Percentiles rank a stretch among this genome's conserved stretches.
phyloP scores from a whole-genome alignment of 2,888 invertebrate genomes.

The Oligia strigilis region DNA sequence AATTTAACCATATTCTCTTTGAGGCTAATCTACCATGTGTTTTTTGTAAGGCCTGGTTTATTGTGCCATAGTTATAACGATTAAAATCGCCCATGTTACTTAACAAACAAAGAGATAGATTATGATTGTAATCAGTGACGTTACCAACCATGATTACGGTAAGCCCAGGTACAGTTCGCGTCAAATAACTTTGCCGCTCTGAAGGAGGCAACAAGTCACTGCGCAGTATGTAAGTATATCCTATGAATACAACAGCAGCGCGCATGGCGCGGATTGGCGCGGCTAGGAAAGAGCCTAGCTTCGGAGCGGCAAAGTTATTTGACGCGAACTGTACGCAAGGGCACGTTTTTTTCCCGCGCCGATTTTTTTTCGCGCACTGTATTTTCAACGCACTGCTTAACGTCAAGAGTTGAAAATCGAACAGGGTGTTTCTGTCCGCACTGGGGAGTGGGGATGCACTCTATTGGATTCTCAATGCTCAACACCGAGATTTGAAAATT shows the following conservation, averaged over 20 bases:
- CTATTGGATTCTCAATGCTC: not conserved
- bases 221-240: too few relatives aligned
- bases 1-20: too few relatives aligned
- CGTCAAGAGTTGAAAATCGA: not conserved
- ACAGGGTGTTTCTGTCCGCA: not conserved
- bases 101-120: not conserved
- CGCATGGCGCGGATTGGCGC: too few relatives aligned
- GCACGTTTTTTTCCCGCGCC: not conserved
- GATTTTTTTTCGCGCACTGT: not conserved
- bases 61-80: not conserved
- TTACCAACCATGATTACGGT: not conserved
- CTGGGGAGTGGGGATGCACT: not conserved
- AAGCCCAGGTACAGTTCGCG: too few relatives aligned
- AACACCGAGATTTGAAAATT: not conserved
- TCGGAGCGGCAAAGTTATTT: too few relatives aligned
- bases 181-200: too few relatives aligned
- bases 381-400: not conserved
- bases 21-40: not conserved
- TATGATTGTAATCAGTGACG: not conserved
- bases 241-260: too few relatives aligned
- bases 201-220: too few relatives aligned
- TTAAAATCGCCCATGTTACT: not conserved
- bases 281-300: too few relatives aligned
- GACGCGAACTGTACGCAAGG: too few relatives aligned
- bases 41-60: slow-evolving; percentile 1